Evolutionary conservation across 2,113 vertebrate species (phyloP).

Genomic region (Eidolon helvum): DNA sequence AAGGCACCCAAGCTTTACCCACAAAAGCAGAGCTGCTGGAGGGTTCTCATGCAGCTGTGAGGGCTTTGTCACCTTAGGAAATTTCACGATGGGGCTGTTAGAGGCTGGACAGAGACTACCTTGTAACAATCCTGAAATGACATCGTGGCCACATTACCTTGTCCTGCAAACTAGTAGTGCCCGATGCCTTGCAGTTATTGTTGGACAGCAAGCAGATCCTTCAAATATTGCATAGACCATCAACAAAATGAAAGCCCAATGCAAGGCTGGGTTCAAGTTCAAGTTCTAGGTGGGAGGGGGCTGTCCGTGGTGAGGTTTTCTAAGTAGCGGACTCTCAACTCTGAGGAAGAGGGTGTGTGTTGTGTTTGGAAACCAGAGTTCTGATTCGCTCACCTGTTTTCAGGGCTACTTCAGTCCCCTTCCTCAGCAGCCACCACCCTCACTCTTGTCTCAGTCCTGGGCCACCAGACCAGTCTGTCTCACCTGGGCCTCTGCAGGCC

Average conservation of each 20-base stretch:
- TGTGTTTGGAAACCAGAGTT: background rate
- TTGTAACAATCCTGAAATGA: background rate
- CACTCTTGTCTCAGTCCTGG: background rate
- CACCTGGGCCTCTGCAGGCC: background rate
- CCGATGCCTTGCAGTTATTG: background rate
- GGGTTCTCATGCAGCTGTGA: rapidly evolving
- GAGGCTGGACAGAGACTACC: background rate
- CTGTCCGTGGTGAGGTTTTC: rapidly evolving
- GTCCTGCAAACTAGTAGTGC: background rate
- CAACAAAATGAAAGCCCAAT: background rate
- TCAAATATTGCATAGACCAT: rapidly evolving
- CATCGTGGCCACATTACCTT: rapidly evolving
- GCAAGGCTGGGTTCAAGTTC: background rate
- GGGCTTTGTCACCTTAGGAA: background rate
- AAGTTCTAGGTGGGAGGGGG: background rate
- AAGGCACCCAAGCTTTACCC: rapidly evolving
- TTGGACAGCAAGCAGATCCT: background rate
- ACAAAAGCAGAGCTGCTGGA: too few relatives aligned
- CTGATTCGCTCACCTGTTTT: background rate
- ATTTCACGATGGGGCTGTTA: background rate
- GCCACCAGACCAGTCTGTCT: background rate
- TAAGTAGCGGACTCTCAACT: background rate
- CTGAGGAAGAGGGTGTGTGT: background rate
- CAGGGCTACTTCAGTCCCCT: background rate
- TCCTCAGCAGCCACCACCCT: background rate